These are phyloP conservation scores for Erebia palarica DNA, from an alignment of 2,888 invertebrate genomes.

Conservation along the genomic window DNA sequence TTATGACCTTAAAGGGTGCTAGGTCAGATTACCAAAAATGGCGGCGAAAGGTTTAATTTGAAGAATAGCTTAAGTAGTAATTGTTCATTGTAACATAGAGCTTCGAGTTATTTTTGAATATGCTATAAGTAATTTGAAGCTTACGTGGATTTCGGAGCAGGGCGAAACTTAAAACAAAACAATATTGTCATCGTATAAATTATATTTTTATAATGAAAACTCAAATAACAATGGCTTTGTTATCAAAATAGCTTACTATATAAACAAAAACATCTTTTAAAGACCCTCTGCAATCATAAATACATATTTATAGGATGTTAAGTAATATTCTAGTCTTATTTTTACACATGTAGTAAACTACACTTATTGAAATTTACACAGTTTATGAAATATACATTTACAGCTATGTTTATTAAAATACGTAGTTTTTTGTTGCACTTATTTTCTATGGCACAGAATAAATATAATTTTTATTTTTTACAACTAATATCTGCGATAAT, in stretches of 20 bases:
- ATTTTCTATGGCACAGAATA: slow-evolving; percentile 35
- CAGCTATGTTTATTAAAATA: not conserved
- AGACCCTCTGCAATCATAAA: slow-evolving; percentile 50
- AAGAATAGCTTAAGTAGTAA: too few relatives aligned
- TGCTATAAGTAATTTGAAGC: not conserved
- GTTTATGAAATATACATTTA: not conserved
- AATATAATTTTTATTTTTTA: not conserved
- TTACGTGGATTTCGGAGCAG: not conserved
- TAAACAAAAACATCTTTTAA: slow-evolving; percentile 61
- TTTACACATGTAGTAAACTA: too few relatives aligned
- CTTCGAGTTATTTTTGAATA: too few relatives aligned
- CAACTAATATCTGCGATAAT: not conserved
- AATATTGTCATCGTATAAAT: slow-evolving; percentile 46
- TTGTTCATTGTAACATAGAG: too few relatives aligned
- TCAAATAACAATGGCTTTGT: slow-evolving; percentile 71
- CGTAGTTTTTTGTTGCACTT: slow-evolving; percentile 20
- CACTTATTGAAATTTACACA: slow-evolving; percentile 18
- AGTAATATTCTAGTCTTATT: slow-evolving; percentile 10
- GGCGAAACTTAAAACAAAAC: not conserved
- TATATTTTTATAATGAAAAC: slow-evolving; percentile 68
- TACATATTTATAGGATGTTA: slow-evolving; percentile 36
- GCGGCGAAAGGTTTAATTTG: too few relatives aligned
- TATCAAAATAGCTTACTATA: slow-evolving; percentile 51
- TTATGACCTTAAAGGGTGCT: too few relatives aligned
- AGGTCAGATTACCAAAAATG: too few relatives aligned